phyloP scores from a whole-genome alignment of 2,113 vertebrate genomes.

The Megaleporinus macrocephalus region DNA sequence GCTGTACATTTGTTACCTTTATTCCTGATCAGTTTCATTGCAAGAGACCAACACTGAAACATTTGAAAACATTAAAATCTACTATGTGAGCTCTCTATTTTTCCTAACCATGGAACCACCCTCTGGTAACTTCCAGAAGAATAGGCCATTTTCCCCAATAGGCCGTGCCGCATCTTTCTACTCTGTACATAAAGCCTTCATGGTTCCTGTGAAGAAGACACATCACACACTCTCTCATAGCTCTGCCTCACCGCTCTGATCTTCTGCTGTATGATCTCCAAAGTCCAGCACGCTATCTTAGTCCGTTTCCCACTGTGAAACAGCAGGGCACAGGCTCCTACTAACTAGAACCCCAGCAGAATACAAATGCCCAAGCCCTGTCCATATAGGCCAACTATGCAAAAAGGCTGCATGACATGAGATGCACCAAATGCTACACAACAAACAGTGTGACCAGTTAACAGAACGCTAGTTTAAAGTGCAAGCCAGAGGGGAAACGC shows the following conservation, averaged over 20 bases:
- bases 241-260: slow-evolving; percentile 44
- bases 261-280: slow-evolving; percentile 46
- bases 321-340: slow-evolving; percentile 13
- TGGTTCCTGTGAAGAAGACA: slow-evolving; percentile 23
- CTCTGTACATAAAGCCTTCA: slow-evolving; percentile 6
- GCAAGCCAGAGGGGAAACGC: not conserved
- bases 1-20: too few relatives aligned
- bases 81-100: not conserved
- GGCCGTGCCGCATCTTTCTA: slow-evolving; percentile 11
- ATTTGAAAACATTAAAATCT: not conserved
- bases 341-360: slow-evolving; percentile 31
- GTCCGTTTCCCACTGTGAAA: slow-evolving; percentile 22
- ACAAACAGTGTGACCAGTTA: not conserved
- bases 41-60: not conserved
- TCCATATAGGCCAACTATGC: not conserved
- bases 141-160: slow-evolving; percentile 26
- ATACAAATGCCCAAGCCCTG: not conserved
- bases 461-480: not conserved
- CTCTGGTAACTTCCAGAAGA: slow-evolving; percentile 10
- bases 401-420: not conserved
- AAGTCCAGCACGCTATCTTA: slow-evolving; percentile 42
- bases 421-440: not conserved
- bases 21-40: too few relatives aligned
- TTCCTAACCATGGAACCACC: not conserved
- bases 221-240: slow-evolving; percentile 44